Evolutionary conservation across 2,888 invertebrate genomes (phyloP).

Genomic region (Agrotis puta): DNA sequence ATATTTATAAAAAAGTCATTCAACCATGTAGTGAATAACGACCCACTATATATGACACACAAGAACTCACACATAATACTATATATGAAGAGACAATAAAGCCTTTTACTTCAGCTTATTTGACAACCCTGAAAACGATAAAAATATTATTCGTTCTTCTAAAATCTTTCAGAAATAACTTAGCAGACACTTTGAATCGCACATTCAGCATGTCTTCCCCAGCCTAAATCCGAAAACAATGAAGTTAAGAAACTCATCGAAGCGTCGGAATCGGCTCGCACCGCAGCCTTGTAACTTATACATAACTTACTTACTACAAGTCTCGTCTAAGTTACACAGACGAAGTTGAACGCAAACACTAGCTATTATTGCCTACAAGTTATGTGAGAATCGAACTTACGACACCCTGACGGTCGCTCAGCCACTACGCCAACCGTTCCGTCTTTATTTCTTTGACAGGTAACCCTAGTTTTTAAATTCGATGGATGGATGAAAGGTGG

Average conservation of each 20-base stretch:
- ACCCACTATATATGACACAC: not conserved
- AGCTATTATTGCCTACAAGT: no score
- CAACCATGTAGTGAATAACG: not conserved
- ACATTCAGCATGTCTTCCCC: not conserved
- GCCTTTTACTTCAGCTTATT: not conserved
- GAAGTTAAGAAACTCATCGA: conserved; percentile 37
- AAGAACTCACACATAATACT: no score
- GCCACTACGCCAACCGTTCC: no score
- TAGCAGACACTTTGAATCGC: not conserved
- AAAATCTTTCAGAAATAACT: not conserved
- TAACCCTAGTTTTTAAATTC: no score
- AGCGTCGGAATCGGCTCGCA: not conserved
- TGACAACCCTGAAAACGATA: not conserved
- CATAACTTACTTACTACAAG: conserved; percentile 16
- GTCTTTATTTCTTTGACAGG: no score
- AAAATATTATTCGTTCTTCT: not conserved
- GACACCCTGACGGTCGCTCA: no score
- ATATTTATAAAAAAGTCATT: no score
- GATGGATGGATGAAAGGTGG: no score
- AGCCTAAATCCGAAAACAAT: conserved; percentile 27
- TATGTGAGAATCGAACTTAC: no score
- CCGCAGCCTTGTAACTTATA: conserved; percentile 26
- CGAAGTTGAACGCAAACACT: conserved; percentile 6
- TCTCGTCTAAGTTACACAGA: conserved; percentile 29
- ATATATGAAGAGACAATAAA: no score